Conservation (phyloP, 2,888 invertebrate species). For the Nasonia oneida region DNA sequence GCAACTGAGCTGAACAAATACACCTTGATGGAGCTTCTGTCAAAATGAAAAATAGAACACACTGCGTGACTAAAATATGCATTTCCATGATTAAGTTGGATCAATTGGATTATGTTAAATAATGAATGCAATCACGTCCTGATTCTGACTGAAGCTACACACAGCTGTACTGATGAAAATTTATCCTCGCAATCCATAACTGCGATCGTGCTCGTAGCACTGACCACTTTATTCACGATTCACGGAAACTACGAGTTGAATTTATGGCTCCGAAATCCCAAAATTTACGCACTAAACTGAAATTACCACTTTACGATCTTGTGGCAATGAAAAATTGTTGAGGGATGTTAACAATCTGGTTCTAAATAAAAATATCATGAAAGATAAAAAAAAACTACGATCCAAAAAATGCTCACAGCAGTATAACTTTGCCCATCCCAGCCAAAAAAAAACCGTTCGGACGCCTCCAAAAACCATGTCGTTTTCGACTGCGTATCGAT, state of each 20-base stretch:
- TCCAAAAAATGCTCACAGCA: background rate
- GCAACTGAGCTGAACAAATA: background rate
- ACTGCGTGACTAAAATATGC: background rate
- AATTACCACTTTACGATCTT: background rate
- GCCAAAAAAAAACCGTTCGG: background rate
- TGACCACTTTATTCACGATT: background rate
- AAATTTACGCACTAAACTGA: background rate
- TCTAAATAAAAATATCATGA: no score
- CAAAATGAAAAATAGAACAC: background rate
- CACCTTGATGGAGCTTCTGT: background rate
- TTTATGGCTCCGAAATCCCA: background rate
- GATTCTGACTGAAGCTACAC: background rate
- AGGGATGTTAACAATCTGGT: background rate
- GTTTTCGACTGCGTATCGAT: slow-evolving; percentile 10
- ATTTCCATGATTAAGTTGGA: background rate
- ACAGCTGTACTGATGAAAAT: background rate
- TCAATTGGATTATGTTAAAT: background rate
- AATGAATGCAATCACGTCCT: background rate
- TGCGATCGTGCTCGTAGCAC: background rate
- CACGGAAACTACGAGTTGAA: background rate
- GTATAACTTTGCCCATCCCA: background rate
- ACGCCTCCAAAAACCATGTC: background rate
- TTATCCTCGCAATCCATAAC: background rate
- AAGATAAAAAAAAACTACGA: background rate
- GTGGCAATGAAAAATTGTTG: background rate